These are phyloP conservation scores for Callipepla californica DNA, from an alignment of 2,113 vertebrate species.

Conservation along the genomic window DNA sequence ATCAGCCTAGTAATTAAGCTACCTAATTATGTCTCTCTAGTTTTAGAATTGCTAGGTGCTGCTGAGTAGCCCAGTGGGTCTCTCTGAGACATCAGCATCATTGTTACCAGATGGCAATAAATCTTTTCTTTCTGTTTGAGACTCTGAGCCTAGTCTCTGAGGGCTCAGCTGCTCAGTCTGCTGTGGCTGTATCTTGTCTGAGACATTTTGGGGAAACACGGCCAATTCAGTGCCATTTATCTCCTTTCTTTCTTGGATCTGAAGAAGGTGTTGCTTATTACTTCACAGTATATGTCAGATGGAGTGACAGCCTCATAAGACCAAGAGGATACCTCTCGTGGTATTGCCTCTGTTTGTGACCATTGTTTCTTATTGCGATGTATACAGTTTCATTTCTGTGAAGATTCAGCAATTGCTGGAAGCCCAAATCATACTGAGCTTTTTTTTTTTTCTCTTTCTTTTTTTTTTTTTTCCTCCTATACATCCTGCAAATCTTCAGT, in stretches of 20 bases:
- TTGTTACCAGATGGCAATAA: constrained; percentile 41
- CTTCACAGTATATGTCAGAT: constrained; percentile 3
- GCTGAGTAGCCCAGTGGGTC: neutral
- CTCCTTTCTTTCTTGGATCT: neutral
- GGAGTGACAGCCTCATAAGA: constrained; percentile 18
- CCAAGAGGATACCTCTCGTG: neutral
- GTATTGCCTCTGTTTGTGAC: neutral
- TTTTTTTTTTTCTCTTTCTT: rapidly evolving
- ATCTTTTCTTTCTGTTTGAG: constrained; percentile 42
- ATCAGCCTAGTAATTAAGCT: neutral
- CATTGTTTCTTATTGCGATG: neutral
- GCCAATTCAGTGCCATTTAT: constrained; percentile 52
- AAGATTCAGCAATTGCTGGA: neutral
- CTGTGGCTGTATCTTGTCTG: constrained; percentile 9
- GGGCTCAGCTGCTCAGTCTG: constrained; percentile 59
- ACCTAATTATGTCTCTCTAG: neutral
- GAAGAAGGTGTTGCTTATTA: constrained; percentile 27
- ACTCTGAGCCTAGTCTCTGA: neutral
- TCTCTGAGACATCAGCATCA: neutral
- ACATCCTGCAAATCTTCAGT: neutral
- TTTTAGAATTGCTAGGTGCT: neutral
- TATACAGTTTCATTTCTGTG: neutral
- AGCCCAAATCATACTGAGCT: neutral
- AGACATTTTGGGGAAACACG: constrained; percentile 35
- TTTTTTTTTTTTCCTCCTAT: rapidly evolving